phyloP scores from a whole-genome alignment of 2,113 vertebrate genomes.

The Leucoraja erinaceus region DNA sequence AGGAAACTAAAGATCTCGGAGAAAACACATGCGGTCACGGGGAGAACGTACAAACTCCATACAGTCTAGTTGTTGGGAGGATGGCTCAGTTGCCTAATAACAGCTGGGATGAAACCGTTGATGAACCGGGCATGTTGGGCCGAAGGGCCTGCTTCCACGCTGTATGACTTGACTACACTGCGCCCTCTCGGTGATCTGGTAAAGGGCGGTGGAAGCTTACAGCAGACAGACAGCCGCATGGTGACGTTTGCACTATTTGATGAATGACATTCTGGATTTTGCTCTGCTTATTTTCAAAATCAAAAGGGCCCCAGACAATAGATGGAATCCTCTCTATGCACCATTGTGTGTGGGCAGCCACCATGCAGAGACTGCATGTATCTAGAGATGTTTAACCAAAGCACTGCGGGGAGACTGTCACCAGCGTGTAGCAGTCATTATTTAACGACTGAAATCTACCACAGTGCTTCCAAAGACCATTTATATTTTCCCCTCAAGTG shows the following conservation, averaged over 20 bases:
- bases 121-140: no score
- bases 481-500: neutral
- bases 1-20: no score
- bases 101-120: no score
- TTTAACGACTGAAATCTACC: neutral
- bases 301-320: neutral
- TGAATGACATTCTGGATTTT: constrained; percentile 29
- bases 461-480: neutral
- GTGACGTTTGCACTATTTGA: constrained; percentile 21
- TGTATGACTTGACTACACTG: neutral
- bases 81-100: no score
- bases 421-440: neutral
- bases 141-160: no score
- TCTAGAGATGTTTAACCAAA: neutral
- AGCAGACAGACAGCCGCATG: neutral
- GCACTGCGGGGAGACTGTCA: neutral
- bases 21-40: no score
- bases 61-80: no score
- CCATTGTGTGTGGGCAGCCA: constrained; percentile 9
- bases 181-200: neutral
- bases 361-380: neutral
- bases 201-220: neutral
- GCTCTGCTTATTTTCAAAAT: constrained; percentile 14
- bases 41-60: no score
- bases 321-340: neutral